phyloP scores from a whole-genome alignment of 2,113 vertebrate genomes.

The Antechinus flavipes region DNA sequence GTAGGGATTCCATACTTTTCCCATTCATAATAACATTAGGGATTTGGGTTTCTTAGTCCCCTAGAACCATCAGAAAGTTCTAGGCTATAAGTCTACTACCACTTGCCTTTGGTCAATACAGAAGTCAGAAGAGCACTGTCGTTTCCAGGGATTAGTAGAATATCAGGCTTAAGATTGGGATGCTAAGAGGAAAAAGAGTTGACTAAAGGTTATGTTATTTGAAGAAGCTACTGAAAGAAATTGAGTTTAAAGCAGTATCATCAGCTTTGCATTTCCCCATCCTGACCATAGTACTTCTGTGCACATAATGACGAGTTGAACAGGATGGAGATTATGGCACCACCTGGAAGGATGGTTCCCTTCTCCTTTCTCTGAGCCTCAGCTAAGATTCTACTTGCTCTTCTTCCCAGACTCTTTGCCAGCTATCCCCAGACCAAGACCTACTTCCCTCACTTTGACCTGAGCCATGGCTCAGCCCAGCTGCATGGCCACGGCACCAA shows the following conservation, averaged over 20 bases:
- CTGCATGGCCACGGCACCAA: constrained; percentile 85
- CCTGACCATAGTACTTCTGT: not conserved
- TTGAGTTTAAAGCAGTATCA: not conserved
- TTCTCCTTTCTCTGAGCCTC: not conserved
- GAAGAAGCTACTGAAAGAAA: not conserved
- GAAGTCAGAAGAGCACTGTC: not conserved
- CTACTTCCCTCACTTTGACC: constrained; percentile 88
- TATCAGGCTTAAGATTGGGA: not conserved
- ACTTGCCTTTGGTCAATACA: not conserved
- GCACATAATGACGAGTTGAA: not conserved
- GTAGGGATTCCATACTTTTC: not conserved
- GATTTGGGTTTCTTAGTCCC: not conserved
- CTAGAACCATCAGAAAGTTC: not conserved
- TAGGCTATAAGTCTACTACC: not conserved
- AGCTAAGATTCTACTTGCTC: not conserved
- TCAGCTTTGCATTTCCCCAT: not conserved
- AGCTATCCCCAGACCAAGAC: constrained; percentile 87
- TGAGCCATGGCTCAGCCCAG: constrained; percentile 81
- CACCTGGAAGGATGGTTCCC: not conserved
- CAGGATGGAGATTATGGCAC: not conserved
- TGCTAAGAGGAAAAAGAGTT: not conserved
- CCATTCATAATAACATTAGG: not conserved
- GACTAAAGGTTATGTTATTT: not conserved
- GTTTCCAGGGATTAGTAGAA: not conserved
- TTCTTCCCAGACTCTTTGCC: constrained; percentile 79